These are phyloP conservation scores for Caenorhabditis sp. DNA, from an alignment of 2,888 invertebrate species.

Conservation along the genomic window DNA sequence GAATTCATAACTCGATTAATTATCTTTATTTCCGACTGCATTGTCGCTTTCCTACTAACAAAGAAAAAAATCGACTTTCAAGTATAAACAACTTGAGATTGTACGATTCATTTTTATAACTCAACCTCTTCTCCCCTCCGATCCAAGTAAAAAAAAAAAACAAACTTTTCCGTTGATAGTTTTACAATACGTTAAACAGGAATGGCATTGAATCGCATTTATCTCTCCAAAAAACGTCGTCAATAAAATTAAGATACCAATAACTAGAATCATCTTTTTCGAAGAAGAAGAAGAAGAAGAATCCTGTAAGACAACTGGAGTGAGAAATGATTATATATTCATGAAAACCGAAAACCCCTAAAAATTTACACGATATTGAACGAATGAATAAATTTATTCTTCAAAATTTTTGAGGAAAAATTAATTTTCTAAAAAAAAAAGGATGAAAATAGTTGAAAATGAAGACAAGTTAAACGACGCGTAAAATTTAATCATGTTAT, in stretches of 20 bases:
- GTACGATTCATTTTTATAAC: background rate
- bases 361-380: background rate
- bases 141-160: slow-evolving; percentile 1
- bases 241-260: background rate
- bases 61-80: background rate
- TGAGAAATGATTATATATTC: background rate
- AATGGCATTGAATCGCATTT: slow-evolving; percentile 56
- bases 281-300: background rate
- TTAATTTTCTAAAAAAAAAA: background rate
- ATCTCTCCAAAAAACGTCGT: background rate
- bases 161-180: slow-evolving; percentile 42
- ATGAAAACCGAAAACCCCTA: background rate
- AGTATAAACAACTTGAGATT: slow-evolving; percentile 2
- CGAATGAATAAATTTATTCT: background rate
- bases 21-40: background rate
- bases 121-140: background rate
- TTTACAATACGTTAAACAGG: slow-evolving; percentile 64
- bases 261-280: background rate
- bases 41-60: background rate
- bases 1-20: background rate
- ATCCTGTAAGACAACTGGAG: background rate
- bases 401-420: background rate
- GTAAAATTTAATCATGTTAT: background rate
- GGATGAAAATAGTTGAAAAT: background rate
- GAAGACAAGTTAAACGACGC: background rate